A percentile compares a stretch with the other conserved stretches of the same genome.
These are phyloP conservation scores for Spondyliosoma cantharus DNA, from an alignment of 2,797 vertebrate genomes.

Conservation along the genomic window DNA sequence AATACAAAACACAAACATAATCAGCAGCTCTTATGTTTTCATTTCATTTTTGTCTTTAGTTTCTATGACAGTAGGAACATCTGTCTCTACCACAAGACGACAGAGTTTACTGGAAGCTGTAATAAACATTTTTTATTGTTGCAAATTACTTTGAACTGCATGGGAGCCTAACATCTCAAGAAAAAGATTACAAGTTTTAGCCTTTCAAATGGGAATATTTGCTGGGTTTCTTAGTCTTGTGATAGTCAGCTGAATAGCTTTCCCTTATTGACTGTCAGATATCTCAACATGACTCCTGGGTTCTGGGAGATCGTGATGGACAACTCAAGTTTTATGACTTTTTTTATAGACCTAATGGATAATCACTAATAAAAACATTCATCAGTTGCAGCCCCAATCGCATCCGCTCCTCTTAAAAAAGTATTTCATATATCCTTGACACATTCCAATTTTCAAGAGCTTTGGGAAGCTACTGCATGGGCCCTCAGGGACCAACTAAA, in stretches of 20 bases:
- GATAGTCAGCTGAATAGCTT: not conserved
- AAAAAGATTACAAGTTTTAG: not conserved
- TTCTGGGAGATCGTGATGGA: not conserved
- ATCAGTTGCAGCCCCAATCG: not conserved
- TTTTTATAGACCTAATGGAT: not conserved
- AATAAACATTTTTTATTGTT: not conserved
- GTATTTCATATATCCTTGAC: not conserved
- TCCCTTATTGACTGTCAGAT: not conserved
- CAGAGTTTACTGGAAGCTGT: not conserved
- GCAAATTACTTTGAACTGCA: not conserved
- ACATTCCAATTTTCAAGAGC: slow-evolving; percentile 6
- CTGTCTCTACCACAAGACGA: not conserved
- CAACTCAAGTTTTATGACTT: not conserved
- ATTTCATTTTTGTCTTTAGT: not conserved
- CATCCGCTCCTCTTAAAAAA: not conserved
- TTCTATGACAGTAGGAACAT: not conserved
- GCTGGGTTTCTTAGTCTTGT: not conserved
- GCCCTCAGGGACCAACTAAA: slow-evolving; percentile 5
- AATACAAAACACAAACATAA: not conserved
- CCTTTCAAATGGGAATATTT: not conserved
- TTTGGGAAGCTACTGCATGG: not conserved
- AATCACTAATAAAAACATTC: not conserved
- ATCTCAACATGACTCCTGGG: not conserved
- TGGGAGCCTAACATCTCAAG: not conserved
- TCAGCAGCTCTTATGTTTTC: not conserved